These are phyloP conservation scores for Eupithecia dodoneata DNA, from an alignment of 2,888 invertebrate species.

Conservation along the genomic window DNA sequence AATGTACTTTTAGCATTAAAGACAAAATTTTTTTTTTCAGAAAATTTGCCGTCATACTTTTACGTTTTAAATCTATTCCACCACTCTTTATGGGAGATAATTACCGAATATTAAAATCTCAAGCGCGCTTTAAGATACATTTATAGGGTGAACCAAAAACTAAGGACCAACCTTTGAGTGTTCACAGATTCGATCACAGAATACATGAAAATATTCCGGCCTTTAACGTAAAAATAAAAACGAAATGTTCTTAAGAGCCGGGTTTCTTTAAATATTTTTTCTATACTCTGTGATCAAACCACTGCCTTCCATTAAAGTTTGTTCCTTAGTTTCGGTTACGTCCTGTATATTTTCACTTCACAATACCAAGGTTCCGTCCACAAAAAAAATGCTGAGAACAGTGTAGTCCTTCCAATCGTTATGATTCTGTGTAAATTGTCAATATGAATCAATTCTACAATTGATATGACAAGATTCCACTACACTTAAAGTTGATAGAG, in stretches of 20 bases:
- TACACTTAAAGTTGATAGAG: slow-evolving; percentile 72
- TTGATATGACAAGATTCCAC: background rate
- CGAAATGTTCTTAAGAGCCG: too few relatives aligned
- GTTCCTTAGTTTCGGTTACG: too few relatives aligned
- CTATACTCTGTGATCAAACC: too few relatives aligned
- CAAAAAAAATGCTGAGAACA: background rate
- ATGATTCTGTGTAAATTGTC: background rate
- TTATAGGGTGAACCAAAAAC: too few relatives aligned
- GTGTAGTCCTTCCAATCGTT: background rate
- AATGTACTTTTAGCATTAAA: background rate
- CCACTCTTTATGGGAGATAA: background rate
- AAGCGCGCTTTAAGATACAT: background rate
- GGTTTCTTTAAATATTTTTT: too few relatives aligned
- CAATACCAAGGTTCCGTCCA: background rate
- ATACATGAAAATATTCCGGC: too few relatives aligned
- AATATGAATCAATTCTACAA: background rate
- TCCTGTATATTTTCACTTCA: background rate
- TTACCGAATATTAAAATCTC: too few relatives aligned
- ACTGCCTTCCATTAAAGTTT: too few relatives aligned
- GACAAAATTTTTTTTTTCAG: too few relatives aligned
- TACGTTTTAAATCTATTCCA: background rate
- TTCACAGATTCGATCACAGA: too few relatives aligned
- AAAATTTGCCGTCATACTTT: background rate
- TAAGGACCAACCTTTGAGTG: too few relatives aligned
- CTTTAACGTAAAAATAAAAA: too few relatives aligned